Percentiles rank a stretch among this genome's conserved stretches.
Evolutionary conservation across 2,797 vertebrate species (phyloP).

Genomic region (Sebastes melanostomus): DNA sequence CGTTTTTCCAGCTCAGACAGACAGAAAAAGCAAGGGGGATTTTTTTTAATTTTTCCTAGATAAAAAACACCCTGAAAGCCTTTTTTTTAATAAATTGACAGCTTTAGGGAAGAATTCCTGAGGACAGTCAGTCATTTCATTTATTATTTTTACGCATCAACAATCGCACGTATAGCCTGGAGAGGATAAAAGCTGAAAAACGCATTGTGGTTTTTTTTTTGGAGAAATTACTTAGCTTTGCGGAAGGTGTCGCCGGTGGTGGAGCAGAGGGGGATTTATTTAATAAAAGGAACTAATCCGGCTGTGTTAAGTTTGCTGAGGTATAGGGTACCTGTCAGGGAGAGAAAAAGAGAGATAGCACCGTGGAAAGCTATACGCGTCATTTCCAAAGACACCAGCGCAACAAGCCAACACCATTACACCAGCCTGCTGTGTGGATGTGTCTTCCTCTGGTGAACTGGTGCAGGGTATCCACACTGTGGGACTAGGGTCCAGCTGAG

Average conservation of each 20-base stretch:
- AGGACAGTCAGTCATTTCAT: constrained; percentile 54
- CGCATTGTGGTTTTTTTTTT: constrained; percentile 30
- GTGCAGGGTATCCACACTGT: constrained; percentile 57
- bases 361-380: constrained; percentile 68
- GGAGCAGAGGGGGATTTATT: constrained; percentile 24
- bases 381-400: constrained; percentile 71
- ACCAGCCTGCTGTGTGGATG: constrained; percentile 53
- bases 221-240: constrained; percentile 41
- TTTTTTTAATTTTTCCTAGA: constrained; percentile 1
- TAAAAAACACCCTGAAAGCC: constrained; percentile 2
- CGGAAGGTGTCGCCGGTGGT: constrained; percentile 36
- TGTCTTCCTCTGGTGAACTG: constrained; percentile 51
- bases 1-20: constrained; percentile 53
- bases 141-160: constrained; percentile 79
- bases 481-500: constrained; percentile 51
- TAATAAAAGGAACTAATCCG: constrained; percentile 45
- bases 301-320: constrained; percentile 70
- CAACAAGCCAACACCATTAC: constrained; percentile 68
- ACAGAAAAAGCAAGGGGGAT: neutral
- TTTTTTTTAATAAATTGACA: neutral
- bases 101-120: constrained; percentile 36
- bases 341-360: constrained; percentile 7
- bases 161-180: constrained; percentile 58
- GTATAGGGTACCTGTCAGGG: constrained; percentile 43
- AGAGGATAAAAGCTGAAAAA: constrained; percentile 52